Evolutionary conservation across 2,888 invertebrate genomes (phyloP), one percentile per base, ranked within the genome.

Genomic region (Dasysyrphus tricinctus): DNA sequence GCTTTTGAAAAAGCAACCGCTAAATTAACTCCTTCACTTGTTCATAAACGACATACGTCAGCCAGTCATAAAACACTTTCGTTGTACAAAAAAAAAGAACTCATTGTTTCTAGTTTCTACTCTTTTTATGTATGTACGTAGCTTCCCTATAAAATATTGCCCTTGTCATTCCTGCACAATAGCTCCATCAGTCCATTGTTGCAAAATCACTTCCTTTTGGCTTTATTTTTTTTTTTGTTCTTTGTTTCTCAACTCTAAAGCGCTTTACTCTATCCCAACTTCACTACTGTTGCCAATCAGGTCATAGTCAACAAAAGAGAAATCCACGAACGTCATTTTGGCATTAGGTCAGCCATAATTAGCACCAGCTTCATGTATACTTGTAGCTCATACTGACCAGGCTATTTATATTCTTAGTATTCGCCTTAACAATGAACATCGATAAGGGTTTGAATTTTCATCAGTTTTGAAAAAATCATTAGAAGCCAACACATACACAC

Each of bases 331-430:
- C 24, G 39, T 42, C 29, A 54, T 54, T 57, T 57, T 72, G 56
- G 32, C 57, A 72, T 56, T 57, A 44, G 56, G 72, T 56, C 44
- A 72, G 34, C 47, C 44, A 47, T 72, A 72, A 72, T 72, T 72
- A 72, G 44, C 57, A 24, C 16, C 19, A 39, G 19, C 19, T 39
- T n/a, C n/a, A n/a, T 39, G 37, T 16, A 37, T 42, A 12, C 34
- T 57, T 14, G 39, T 8, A 24, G 61, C 14, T 61, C 24, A 24
- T 24, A 39, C 8, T 61, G 24, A 59, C 61, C 19, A 29, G 24
- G n/a, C 54, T 54, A 14, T 6, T 3, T 59, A 24, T 19, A 37
- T 5, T n/a, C n/a, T n/a, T 14, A 14, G 2, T 11, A 29, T 8
- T 8, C 54, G 6, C 14, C 42, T 32, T 3, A 29, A 56, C 54